These are phyloP conservation scores for Tetragonula clypearis DNA, from an alignment of 1,140 invertebrate genomes.

Conservation along the genomic window DNA sequence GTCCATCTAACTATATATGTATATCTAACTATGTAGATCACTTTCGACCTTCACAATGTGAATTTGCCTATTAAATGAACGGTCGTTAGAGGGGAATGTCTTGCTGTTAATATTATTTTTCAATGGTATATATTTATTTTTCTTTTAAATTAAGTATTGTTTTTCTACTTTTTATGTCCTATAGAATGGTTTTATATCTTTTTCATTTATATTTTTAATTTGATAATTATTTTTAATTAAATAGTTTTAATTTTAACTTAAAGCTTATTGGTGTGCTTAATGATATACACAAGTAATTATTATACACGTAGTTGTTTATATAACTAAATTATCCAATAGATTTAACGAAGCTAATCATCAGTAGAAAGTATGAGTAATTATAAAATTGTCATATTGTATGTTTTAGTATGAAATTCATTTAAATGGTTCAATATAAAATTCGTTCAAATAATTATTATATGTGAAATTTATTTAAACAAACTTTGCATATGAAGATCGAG, in stretches of 20 bases:
- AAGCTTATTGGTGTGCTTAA: not conserved
- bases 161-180: not conserved
- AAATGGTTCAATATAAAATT: not conserved
- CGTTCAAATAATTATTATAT: not conserved
- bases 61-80: not conserved
- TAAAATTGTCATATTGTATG: too few relatives aligned
- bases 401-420: not conserved
- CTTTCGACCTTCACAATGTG: slow-evolving; percentile 20
- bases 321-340: not conserved
- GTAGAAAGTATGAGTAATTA: not conserved
- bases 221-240: too few relatives aligned
- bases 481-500: not conserved
- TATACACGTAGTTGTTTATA: not conserved
- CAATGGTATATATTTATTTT: not conserved
- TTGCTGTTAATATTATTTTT: not conserved
- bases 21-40: not conserved
- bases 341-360: not conserved
- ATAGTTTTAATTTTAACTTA: not conserved
- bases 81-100: not conserved
- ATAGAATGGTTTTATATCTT: not conserved
- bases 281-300: not conserved
- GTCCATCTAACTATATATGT: not conserved
- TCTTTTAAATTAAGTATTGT: not conserved
- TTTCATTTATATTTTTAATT: not conserved
- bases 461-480: not conserved